Base-by-base conservation (phyloP, 2,888 invertebrate genomes). In the Tenthredo scrophulariae region DNA sequence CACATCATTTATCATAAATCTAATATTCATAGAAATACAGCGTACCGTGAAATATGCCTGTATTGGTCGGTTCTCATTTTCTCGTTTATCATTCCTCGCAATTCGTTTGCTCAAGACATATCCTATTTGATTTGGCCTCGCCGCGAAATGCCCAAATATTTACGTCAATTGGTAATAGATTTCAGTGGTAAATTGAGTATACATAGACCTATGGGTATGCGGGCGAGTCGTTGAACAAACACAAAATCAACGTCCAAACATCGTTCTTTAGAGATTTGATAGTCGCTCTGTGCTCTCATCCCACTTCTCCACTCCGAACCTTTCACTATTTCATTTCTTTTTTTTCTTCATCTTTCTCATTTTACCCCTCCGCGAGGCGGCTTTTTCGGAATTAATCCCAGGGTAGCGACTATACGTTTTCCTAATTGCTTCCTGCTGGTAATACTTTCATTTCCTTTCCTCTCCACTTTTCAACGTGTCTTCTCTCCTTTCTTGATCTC, bases 321-420 rank as follows among this genome's bases (percentile, higher is more conserved):
- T 40, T 40, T 58, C 62, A 58, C 75, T 84, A 40, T 29, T 62
- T 13, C 43, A 40, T 84, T 87, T 67, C 37, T 80, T 85, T 65
- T 6, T 70, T 5, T 85, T 79, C 70, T 77, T 67, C 18, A 33
- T 22, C 26, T 46, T 10, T 7, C 72, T n/a, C 62, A 26, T 84
- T 26, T 70, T 43, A 40, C 79, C 54, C 33, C 26, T 67, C 58
- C 46, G 86, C 79, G 85, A 84, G 84, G 33, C 62, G 82, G 86
- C 84, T 88, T 88, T 88, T 88, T 88, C 86, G 85, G 86, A 89
- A 89, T 89, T 88, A 89, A 89, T 89, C 89, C 88, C 88, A 83
- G 74, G 86, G 85, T 86, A 89, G 87, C 86, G 86, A 86, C 86
- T 86, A 80, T 80, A 87, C 87, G 85, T 86, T 86, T 85, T 87